phyloP scores from a whole-genome alignment of 2,797 vertebrate species.

The Pelobates cultripes region DNA sequence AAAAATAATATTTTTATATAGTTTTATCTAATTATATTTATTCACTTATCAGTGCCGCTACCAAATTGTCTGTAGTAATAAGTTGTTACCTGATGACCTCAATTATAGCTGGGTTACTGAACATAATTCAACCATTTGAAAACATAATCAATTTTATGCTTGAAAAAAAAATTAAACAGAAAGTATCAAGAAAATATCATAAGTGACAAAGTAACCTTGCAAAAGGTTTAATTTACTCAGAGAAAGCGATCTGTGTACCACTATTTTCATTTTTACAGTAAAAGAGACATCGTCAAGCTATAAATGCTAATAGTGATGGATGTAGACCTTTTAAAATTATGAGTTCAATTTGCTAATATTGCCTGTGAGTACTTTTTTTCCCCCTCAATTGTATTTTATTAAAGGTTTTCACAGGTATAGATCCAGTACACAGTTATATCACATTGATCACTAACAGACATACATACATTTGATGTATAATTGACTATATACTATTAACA shows the following conservation, averaged over 20 bases:
- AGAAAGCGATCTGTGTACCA: slow-evolving; percentile 1
- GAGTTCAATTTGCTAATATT: too few relatives aligned
- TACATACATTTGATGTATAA: too few relatives aligned
- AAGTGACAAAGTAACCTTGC: slow-evolving; percentile 25
- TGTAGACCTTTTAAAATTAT: too few relatives aligned
- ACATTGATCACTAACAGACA: too few relatives aligned
- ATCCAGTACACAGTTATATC: too few relatives aligned
- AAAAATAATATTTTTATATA: slow-evolving; percentile 13
- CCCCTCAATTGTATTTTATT: too few relatives aligned
- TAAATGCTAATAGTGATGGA: too few relatives aligned
- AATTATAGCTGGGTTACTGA: slow-evolving; percentile 23
- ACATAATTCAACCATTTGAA: slow-evolving; percentile 28
- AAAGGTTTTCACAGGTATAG: too few relatives aligned
- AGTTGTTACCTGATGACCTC: slow-evolving; percentile 52
- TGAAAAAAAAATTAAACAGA: not conserved
- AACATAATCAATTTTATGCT: not conserved
- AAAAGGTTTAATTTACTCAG: slow-evolving; percentile 37
- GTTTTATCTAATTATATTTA: slow-evolving; percentile 35
- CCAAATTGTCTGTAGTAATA: rapidly evolving
- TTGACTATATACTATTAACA: too few relatives aligned
- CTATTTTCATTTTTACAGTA: too few relatives aligned
- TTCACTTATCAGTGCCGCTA: slow-evolving; percentile 3
- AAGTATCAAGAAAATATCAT: not conserved
- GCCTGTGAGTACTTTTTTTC: too few relatives aligned
- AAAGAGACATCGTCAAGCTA: too few relatives aligned